Conservation (phyloP, 2,113 vertebrate genomes). For the Spermophilus dauricus region DNA sequence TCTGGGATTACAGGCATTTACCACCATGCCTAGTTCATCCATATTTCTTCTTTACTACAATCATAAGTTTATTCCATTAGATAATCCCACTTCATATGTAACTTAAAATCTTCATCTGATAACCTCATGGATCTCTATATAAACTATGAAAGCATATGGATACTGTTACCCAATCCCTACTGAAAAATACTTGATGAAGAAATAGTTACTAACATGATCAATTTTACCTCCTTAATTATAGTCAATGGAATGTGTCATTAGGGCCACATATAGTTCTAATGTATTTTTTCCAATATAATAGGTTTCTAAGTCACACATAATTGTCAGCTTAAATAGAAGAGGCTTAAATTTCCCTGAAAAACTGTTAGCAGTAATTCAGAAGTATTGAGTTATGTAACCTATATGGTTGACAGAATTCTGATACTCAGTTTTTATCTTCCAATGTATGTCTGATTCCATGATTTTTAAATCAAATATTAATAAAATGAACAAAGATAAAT, state of each 20-base stretch:
- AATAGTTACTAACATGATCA: neutral
- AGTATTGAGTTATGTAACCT: neutral
- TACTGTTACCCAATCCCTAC: neutral
- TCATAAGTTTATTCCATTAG: constrained; percentile 6
- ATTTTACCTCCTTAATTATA: neutral
- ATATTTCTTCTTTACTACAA: neutral
- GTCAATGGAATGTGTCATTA: neutral
- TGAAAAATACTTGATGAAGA: neutral
- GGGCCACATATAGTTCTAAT: neutral
- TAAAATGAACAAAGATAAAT: neutral
- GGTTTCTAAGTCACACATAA: neutral
- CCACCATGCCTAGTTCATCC: neutral
- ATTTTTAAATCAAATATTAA: neutral
- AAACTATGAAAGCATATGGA: neutral
- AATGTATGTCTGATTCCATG: neutral
- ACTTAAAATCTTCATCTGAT: neutral
- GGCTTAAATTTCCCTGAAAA: neutral
- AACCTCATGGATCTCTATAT: neutral
- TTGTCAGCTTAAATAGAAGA: neutral
- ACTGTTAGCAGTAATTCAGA: neutral
- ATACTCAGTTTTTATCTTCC: neutral
- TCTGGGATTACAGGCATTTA: neutral
- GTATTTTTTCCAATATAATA: neutral
- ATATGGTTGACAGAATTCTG: constrained; percentile 15
- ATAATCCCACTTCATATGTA: neutral